Conservation (phyloP, 2,797 vertebrate species). For the Enteromius thamalakanensis region DNA sequence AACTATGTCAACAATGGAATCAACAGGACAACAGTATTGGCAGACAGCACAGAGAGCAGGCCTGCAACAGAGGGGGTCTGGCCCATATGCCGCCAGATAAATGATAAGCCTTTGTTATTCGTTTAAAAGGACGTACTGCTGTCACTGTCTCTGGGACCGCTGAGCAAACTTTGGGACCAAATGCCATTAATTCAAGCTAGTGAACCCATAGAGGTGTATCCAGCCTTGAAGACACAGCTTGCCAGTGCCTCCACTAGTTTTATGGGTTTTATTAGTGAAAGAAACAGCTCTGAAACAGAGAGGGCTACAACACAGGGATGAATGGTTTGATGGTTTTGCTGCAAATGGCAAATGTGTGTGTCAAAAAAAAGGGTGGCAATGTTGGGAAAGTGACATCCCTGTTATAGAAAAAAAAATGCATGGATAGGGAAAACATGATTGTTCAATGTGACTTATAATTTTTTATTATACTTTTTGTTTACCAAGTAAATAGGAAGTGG, state of each 20-base stretch:
- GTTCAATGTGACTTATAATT: background rate
- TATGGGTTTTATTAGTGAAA: slow-evolving; percentile 57
- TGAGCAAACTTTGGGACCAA: slow-evolving; percentile 62
- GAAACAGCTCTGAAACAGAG: slow-evolving; percentile 45
- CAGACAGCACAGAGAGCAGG: slow-evolving; percentile 53
- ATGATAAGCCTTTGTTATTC: slow-evolving; percentile 65
- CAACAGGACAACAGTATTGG: slow-evolving; percentile 53
- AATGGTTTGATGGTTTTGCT: slow-evolving; percentile 52
- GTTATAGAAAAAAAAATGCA: background rate
- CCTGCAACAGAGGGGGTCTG: slow-evolving; percentile 60
- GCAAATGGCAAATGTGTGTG: slow-evolving; percentile 26
- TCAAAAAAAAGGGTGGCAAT: slow-evolving; percentile 25
- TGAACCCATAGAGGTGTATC: slow-evolving; percentile 67
- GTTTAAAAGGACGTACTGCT: slow-evolving; percentile 66
- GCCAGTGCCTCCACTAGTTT: slow-evolving; percentile 59
- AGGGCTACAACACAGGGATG: slow-evolving; percentile 42
- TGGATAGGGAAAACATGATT: background rate
- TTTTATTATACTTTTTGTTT: background rate
- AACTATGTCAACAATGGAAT: slow-evolving; percentile 60
- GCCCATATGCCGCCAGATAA: slow-evolving; percentile 65
- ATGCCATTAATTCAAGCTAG: slow-evolving; percentile 66
- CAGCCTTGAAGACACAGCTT: slow-evolving; percentile 65
- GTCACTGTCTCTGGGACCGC: slow-evolving; percentile 59
- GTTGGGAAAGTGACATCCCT: slow-evolving; percentile 14
- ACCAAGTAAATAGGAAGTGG: background rate